phyloP scores from a whole-genome alignment of 1,140 invertebrate species.

The Heliconius hermathena region DNA sequence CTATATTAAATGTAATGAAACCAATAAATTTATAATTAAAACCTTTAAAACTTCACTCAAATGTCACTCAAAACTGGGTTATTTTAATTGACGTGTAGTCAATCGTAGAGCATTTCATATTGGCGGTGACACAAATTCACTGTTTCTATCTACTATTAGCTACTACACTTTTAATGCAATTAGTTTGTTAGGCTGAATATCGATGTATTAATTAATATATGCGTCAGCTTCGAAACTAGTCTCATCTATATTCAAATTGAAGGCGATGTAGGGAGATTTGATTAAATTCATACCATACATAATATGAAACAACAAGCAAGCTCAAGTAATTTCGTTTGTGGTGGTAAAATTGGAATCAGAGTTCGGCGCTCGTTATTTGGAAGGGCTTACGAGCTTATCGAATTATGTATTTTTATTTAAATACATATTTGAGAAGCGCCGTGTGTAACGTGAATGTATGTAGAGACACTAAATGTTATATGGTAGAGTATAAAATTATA shows the following conservation, averaged over 20 bases:
- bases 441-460: background rate
- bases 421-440: background rate
- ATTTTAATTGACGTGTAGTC: background rate
- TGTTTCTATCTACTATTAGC: background rate
- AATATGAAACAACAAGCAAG: slow-evolving; percentile 13
- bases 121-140: background rate
- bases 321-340: slow-evolving; percentile 18
- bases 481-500: background rate
- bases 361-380: background rate
- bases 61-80: background rate
- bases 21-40: no score
- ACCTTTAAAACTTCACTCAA: no score
- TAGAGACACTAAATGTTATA: background rate
- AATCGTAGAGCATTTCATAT: background rate
- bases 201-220: slow-evolving; percentile 54
- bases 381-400: background rate
- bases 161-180: slow-evolving; percentile 21
- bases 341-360: slow-evolving; percentile 12
- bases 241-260: slow-evolving; percentile 72
- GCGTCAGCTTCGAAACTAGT: slow-evolving; percentile 40
- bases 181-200: slow-evolving; percentile 31
- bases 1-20: no score
- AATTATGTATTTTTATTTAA: background rate
- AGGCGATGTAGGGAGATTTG: slow-evolving; percentile 40
- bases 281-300: slow-evolving; percentile 35